phyloP scores from a whole-genome alignment of 2,888 invertebrate genomes.

The Crossocerus cetratus region DNA sequence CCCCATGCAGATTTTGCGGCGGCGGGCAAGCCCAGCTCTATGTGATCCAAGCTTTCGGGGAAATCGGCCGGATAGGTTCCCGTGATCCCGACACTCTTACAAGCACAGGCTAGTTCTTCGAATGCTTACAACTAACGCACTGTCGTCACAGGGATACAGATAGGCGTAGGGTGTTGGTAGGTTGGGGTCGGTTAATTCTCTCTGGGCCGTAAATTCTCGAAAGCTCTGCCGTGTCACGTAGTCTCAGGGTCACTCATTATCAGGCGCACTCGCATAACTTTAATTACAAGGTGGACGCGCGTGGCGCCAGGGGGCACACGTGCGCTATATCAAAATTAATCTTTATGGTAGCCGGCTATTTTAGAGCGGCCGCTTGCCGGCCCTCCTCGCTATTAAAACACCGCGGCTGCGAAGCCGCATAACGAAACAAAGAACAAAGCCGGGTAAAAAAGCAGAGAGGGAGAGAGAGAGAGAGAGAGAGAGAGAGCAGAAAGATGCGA shows the following conservation, averaged over 20 bases:
- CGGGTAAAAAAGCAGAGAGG: constrained; percentile 10
- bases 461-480: background rate
- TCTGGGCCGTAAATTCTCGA: background rate
- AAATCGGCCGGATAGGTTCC: too few species aligned
- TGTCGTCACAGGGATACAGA: background rate
- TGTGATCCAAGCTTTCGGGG: too few species aligned
- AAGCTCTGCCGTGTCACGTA: background rate
- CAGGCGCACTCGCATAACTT: background rate
- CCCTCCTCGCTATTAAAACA: background rate
- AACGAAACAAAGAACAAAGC: constrained; percentile 42
- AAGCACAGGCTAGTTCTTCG: too few species aligned
- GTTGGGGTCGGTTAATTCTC: background rate
- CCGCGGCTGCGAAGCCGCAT: constrained; percentile 13
- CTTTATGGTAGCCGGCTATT: constrained; percentile 33
- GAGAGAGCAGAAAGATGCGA: background rate
- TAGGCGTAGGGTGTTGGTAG: background rate
- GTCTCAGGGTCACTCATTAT: background rate
- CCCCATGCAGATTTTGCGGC: too few species aligned
- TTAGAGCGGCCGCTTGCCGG: constrained; percentile 5
- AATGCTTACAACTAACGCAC: too few species aligned
- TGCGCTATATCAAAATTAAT: constrained; percentile 41
- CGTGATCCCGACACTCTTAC: too few species aligned
- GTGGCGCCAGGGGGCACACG: background rate
- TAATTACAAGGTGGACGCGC: constrained; percentile 19
- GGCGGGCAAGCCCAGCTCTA: too few species aligned